Percentiles rank a stretch among this genome's conserved stretches.
phyloP scores from a whole-genome alignment of 2,113 vertebrate genomes.

The Rallus limicola region DNA sequence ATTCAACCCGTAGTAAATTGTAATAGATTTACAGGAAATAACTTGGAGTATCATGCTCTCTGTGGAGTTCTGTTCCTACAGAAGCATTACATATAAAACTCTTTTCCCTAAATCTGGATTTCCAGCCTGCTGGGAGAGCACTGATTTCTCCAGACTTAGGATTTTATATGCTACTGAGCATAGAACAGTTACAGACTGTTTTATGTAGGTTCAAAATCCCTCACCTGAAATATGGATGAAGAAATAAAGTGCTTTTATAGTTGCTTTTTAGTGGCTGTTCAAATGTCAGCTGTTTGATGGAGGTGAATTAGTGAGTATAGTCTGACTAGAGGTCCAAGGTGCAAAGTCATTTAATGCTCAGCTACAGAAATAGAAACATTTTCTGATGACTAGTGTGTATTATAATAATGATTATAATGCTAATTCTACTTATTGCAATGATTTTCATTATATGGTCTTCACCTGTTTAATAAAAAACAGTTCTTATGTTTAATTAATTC shows the following conservation, averaged over 20 bases:
- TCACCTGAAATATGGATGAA: not conserved
- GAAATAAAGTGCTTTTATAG: not conserved
- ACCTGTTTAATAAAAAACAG: not conserved
- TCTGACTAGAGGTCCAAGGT: slow-evolving; percentile 25
- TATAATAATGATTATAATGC: not conserved
- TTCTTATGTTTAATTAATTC: not conserved
- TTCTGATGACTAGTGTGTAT: not conserved
- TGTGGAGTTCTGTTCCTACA: not conserved
- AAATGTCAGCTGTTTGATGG: not conserved
- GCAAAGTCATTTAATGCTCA: slow-evolving; percentile 24
- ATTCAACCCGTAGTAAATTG: not conserved
- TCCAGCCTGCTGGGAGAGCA: not conserved
- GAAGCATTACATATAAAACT: not conserved
- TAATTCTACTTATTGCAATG: not conserved
- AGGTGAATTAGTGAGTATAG: not conserved
- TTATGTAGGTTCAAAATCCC: not conserved
- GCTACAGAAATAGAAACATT: slow-evolving; percentile 17
- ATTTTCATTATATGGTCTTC: not conserved
- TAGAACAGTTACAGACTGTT: not conserved
- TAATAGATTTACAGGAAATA: not conserved
- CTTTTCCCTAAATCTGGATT: not conserved
- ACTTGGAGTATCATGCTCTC: not conserved
- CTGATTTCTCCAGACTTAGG: not conserved
- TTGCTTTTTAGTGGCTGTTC: not conserved
- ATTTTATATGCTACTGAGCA: not conserved